A percentile compares a stretch with the other conserved stretches of the same genome.
Evolutionary conservation across 2,888 invertebrate species (phyloP).

Genomic region (Erannis defoliaria): DNA sequence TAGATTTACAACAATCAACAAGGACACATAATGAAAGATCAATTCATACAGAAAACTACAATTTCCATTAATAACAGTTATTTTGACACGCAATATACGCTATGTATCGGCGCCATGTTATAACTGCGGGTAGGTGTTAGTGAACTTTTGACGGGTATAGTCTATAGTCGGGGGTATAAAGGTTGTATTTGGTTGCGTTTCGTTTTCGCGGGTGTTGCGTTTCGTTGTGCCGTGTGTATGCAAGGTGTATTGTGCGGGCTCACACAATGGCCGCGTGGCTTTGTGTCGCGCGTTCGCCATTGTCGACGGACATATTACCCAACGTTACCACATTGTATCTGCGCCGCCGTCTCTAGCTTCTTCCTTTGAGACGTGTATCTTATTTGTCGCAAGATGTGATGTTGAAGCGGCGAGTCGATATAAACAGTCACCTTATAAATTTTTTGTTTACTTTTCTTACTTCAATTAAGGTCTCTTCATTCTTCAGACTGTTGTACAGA

Average conservation of each 20-base stretch:
- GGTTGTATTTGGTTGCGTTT: slow-evolving; percentile 62
- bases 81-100: slow-evolving; percentile 73
- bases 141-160: slow-evolving; percentile 25
- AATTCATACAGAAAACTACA: slow-evolving; percentile 69
- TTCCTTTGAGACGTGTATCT: slow-evolving; percentile 77
- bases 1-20: slow-evolving; percentile 51
- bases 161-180: slow-evolving; percentile 54
- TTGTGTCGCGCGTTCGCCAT: slow-evolving; percentile 81
- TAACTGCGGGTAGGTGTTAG: slow-evolving; percentile 31
- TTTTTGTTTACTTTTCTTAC: neutral
- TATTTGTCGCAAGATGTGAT: slow-evolving; percentile 66
- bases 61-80: slow-evolving; percentile 75
- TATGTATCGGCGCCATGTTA: slow-evolving; percentile 50
- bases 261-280: slow-evolving; percentile 81
- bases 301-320: slow-evolving; percentile 84
- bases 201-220: slow-evolving; percentile 60
- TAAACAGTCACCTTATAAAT: neutral
- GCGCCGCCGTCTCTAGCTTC: slow-evolving; percentile 73
- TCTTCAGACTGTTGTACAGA: neutral
- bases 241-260: slow-evolving; percentile 82
- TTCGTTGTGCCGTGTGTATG: slow-evolving; percentile 67
- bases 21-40: slow-evolving; percentile 64
- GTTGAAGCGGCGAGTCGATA: slow-evolving; percentile 33
- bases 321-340: slow-evolving; percentile 82
- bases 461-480: neutral